A percentile compares a stretch with the other conserved stretches of the same genome.
Evolutionary conservation across 2,113 vertebrate species (phyloP).

Genomic region (Spheniscus mendiculus): DNA sequence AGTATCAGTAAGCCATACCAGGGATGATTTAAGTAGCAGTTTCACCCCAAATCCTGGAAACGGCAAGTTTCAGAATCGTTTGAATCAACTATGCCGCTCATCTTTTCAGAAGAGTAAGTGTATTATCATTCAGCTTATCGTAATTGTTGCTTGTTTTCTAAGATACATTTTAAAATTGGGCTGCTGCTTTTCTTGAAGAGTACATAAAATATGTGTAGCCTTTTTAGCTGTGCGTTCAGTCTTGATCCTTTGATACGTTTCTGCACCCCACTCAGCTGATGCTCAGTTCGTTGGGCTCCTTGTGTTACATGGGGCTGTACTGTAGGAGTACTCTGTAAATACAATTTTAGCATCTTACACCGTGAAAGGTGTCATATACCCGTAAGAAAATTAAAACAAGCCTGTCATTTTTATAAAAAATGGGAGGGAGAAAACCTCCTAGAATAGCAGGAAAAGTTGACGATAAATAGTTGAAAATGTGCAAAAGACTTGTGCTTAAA

Average conservation of each 20-base stretch:
- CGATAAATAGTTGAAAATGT: neutral
- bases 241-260: neutral
- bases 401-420: neutral
- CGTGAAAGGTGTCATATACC: neutral
- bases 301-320: accelerated
- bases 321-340: neutral
- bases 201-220: neutral
- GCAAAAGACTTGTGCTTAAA: neutral
- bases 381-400: neutral
- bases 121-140: neutral
- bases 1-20: too few relatives aligned
- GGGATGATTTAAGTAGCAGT: neutral
- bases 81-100: neutral
- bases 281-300: neutral
- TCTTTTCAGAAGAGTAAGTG: neutral
- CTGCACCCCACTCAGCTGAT: neutral
- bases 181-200: neutral
- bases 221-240: neutral
- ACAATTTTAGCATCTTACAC: neutral
- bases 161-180: neutral
- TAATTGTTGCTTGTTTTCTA: neutral
- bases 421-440: neutral
- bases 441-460: neutral
- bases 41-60: neutral
- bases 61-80: neutral